phyloP scores from a whole-genome alignment of 2,888 invertebrate species.

The Pristionchus exspectatus region DNA sequence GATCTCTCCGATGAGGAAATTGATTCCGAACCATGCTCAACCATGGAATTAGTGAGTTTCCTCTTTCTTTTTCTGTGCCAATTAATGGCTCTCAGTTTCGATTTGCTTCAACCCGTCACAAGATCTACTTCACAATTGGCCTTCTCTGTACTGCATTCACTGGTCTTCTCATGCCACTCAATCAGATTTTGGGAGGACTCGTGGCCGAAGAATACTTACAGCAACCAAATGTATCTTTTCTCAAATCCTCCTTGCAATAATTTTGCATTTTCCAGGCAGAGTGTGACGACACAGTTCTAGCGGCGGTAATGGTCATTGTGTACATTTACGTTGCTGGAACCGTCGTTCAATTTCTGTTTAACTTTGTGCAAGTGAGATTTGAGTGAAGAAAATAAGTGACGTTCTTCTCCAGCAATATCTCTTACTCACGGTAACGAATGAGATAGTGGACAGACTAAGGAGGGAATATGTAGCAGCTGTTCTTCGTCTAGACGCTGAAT shows the following conservation, averaged over 20 bases:
- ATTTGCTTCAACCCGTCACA: conserved; percentile 9
- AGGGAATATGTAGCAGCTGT: neutral
- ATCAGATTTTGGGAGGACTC: neutral
- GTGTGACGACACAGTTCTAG: conserved; percentile 57
- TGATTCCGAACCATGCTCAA: neutral
- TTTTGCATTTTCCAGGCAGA: neutral
- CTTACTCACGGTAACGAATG: conserved; percentile 15
- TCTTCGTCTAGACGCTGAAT: conserved; percentile 59
- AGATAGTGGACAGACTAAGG: neutral
- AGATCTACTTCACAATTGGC: neutral
- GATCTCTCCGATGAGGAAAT: conserved; percentile 2
- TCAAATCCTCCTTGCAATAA: neutral
- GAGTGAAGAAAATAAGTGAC: neutral
- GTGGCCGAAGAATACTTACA: neutral
- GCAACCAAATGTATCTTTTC: neutral
- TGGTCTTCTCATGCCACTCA: conserved; percentile 29
- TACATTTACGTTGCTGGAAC: conserved; percentile 56
- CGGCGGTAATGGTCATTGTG: conserved; percentile 54
- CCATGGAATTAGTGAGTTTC: conserved; percentile 1
- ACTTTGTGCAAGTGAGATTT: conserved; percentile 53
- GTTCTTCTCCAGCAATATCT: neutral
- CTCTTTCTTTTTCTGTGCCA: neutral
- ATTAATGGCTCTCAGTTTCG: neutral
- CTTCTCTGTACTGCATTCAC: neutral
- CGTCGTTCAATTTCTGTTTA: conserved; percentile 57